A percentile compares a stretch with the other conserved stretches of the same genome.
These are phyloP conservation scores for Wasmannia auropunctata DNA, from an alignment of 1,140 invertebrate genomes.

Conservation along the genomic window DNA sequence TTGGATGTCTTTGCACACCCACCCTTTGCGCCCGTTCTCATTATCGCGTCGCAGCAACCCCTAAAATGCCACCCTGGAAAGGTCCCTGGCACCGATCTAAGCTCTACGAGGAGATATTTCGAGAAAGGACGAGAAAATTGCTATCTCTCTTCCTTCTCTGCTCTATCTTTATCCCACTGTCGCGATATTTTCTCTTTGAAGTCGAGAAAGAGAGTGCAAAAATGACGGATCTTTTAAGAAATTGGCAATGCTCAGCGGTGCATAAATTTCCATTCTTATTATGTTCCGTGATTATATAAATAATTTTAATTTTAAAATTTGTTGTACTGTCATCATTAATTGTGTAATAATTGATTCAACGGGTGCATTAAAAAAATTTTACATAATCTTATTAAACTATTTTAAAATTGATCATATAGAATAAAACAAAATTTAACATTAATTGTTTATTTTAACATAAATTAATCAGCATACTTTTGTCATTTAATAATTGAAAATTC, in stretches of 20 bases:
- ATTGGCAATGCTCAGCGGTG: constrained; percentile 32
- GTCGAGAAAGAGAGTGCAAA: constrained; percentile 62
- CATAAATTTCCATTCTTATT: constrained; percentile 18
- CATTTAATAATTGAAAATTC: constrained; percentile 6
- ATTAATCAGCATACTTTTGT: neutral
- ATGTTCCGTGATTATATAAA: constrained; percentile 19
- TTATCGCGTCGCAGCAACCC: constrained; percentile 83
- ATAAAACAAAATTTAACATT: neutral
- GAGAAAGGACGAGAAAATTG: constrained; percentile 74
- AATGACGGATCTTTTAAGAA: constrained; percentile 70
- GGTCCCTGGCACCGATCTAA: constrained; percentile 79
- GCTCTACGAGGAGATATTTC: constrained; percentile 73
- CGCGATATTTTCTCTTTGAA: constrained; percentile 66
- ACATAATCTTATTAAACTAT: neutral
- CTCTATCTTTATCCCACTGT: constrained; percentile 63
- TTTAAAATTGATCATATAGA: neutral
- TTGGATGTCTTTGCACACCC: constrained; percentile 82
- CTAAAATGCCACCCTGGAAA: constrained; percentile 83
- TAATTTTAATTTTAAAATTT: constrained; percentile 8
- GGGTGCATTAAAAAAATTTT: neutral
- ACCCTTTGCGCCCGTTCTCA: constrained; percentile 82
- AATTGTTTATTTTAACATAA: no score
- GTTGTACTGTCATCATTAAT: neutral
- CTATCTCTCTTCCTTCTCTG: constrained; percentile 61
- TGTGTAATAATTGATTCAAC: neutral